These are phyloP conservation scores for Therioaphis trifolii DNA, from an alignment of 2,888 invertebrate genomes.

Conservation along the genomic window DNA sequence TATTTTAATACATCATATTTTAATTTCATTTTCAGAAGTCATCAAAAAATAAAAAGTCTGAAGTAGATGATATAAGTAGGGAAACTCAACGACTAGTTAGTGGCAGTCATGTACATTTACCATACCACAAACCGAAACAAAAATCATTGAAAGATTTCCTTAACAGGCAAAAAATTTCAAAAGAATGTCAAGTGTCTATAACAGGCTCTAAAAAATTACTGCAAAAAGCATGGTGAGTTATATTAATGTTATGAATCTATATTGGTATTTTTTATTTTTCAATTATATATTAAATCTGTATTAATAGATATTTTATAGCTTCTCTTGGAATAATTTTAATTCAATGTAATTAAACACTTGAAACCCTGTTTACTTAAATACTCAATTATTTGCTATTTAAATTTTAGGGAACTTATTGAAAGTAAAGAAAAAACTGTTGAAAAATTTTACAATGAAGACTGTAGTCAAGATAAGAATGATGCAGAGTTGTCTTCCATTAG, in stretches of 20 bases:
- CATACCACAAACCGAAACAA: slow-evolving; percentile 88
- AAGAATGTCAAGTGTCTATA: slow-evolving; percentile 66
- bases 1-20: not conserved
- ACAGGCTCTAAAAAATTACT: slow-evolving; percentile 67
- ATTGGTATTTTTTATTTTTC: too few species aligned
- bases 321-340: too few species aligned
- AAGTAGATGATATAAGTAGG: slow-evolving; percentile 78
- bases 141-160: slow-evolving; percentile 84
- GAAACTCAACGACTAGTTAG: slow-evolving; percentile 85
- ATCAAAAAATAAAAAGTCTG: slow-evolving; percentile 15
- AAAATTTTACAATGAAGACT: slow-evolving; percentile 62
- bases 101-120: slow-evolving; percentile 80
- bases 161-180: slow-evolving; percentile 70
- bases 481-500: not conserved
- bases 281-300: not conserved
- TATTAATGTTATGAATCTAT: not conserved
- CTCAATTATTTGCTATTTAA: not conserved
- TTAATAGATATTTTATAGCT: not conserved
- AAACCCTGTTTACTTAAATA: too few species aligned
- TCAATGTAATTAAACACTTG: too few species aligned
- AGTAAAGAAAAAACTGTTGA: slow-evolving; percentile 60
- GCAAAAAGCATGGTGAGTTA: slow-evolving; percentile 75
- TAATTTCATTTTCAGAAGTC: slow-evolving; percentile 22
- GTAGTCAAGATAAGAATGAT: slow-evolving; percentile 22
- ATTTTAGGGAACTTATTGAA: slow-evolving; percentile 60